A percentile compares a stretch with the other conserved stretches of the same genome.
Conservation (phyloP, 2,113 vertebrate species). For the Todiramphus chloris region DNA sequence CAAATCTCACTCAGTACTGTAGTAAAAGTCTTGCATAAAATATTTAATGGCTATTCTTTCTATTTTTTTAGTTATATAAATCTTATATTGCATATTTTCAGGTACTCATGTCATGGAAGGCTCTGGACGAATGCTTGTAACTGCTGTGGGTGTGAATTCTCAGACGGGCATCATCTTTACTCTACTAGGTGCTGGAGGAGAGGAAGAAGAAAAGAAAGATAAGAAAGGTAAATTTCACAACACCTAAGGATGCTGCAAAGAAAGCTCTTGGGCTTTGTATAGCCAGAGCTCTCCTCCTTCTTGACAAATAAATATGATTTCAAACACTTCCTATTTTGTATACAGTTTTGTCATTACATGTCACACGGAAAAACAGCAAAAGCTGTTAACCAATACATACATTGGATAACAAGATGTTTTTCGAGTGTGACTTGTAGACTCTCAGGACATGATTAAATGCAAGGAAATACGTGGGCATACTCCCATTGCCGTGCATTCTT, state of each 20-base stretch:
- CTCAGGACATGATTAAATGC: background rate
- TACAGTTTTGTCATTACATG: slow-evolving; percentile 6
- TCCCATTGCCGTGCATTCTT: background rate
- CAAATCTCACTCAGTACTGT: background rate
- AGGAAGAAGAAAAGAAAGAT: slow-evolving; percentile 97
- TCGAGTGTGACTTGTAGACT: slow-evolving; percentile 25
- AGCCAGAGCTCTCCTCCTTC: background rate
- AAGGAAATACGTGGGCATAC: background rate
- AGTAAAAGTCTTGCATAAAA: background rate
- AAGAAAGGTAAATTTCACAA: slow-evolving; percentile 88
- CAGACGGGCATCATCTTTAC: slow-evolving; percentile 99
- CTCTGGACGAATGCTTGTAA: slow-evolving; percentile 95
- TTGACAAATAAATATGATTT: background rate
- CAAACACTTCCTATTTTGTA: background rate
- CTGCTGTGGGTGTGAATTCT: slow-evolving; percentile 95
- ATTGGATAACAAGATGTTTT: slow-evolving; percentile 57
- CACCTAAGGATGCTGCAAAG: background rate
- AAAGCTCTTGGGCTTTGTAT: background rate
- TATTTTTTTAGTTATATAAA: background rate
- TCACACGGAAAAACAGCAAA: slow-evolving; percentile 39
- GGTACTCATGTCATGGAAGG: slow-evolving; percentile 99
- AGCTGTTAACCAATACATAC: slow-evolving; percentile 44
- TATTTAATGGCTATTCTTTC: background rate
- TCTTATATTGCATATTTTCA: slow-evolving; percentile 35
- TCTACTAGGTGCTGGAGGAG: slow-evolving; percentile 88